Percentiles rank a stretch among this genome's conserved stretches.
Evolutionary conservation across 2,888 invertebrate species (phyloP).

Genomic region (Aethes cnicana): DNA sequence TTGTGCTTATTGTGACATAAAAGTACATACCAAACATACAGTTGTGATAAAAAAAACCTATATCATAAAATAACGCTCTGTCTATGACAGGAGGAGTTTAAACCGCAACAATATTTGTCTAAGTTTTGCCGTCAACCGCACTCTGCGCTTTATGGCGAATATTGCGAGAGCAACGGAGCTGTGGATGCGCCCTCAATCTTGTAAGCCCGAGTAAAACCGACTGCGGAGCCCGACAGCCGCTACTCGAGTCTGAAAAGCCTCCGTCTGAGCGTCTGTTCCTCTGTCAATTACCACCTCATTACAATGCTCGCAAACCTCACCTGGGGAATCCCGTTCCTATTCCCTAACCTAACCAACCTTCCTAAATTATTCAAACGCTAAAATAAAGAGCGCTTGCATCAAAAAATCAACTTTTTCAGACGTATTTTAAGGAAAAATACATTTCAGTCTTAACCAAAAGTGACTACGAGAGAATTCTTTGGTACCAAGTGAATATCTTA

Average conservation of each 20-base stretch:
- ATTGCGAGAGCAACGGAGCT: constrained; percentile 17
- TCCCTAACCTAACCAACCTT: background rate
- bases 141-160: no score
- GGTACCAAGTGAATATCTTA: constrained; percentile 38
- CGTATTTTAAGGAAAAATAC: constrained; percentile 1
- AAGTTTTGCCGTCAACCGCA: no score
- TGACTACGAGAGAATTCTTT: constrained; percentile 9
- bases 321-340: constrained; percentile 26
- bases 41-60: no score
- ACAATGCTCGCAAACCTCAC: constrained; percentile 41
- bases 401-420: background rate
- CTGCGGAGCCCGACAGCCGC: constrained; percentile 30
- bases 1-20: no score
- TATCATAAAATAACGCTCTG: no score
- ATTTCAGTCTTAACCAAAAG: background rate
- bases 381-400: background rate
- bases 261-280: constrained; percentile 39
- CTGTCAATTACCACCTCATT: constrained; percentile 49
- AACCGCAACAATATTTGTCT: no score
- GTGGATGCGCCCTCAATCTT: constrained; percentile 7
- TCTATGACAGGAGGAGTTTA: no score
- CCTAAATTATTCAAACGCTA: background rate
- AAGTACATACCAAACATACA: no score
- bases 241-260: constrained; percentile 30
- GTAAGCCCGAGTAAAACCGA: constrained; percentile 30